Conservation (phyloP, 30 jellyfish, hydroid and myxozoan genomes). For the Aurelia aurita region DNA sequence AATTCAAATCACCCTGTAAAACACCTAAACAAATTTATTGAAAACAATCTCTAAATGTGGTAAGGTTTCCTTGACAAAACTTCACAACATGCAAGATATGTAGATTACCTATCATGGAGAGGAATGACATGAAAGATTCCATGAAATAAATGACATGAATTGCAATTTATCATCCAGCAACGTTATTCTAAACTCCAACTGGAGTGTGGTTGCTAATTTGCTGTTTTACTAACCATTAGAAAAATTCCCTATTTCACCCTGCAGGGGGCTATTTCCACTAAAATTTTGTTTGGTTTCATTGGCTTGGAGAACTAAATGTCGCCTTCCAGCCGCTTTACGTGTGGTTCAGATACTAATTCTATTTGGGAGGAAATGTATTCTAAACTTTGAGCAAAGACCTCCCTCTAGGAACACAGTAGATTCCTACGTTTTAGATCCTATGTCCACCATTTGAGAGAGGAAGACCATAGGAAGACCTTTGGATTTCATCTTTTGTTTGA, state of each 20-base stretch:
- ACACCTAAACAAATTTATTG: too few relatives aligned
- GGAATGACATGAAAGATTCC: too few relatives aligned
- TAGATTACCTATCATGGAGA: too few relatives aligned
- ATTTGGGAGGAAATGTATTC: neutral
- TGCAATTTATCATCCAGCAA: neutral
- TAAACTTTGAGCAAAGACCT: too few relatives aligned
- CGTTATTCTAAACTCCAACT: conserved; percentile 35
- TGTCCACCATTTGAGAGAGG: neutral
- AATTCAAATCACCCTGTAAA: too few relatives aligned
- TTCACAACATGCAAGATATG: too few relatives aligned
- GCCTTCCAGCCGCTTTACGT: neutral
- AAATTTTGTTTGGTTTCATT: neutral
- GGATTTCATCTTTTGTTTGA: neutral
- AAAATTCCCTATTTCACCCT: too few relatives aligned
- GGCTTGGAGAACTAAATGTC: neutral
- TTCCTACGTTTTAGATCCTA: too few relatives aligned
- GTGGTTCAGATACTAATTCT: too few relatives aligned
- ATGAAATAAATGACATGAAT: neutral
- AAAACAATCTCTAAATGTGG: too few relatives aligned
- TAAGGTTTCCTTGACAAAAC: too few relatives aligned
- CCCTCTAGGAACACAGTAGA: too few relatives aligned
- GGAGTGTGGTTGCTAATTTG: neutral
- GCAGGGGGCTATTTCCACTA: neutral
- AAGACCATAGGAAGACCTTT: conserved; percentile 1
- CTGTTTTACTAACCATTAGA: neutral